Evolutionary conservation across 2,113 vertebrate species (phyloP), one percentile per base, ranked within the genome.

Genomic region (Nansenia antarctica): DNA sequence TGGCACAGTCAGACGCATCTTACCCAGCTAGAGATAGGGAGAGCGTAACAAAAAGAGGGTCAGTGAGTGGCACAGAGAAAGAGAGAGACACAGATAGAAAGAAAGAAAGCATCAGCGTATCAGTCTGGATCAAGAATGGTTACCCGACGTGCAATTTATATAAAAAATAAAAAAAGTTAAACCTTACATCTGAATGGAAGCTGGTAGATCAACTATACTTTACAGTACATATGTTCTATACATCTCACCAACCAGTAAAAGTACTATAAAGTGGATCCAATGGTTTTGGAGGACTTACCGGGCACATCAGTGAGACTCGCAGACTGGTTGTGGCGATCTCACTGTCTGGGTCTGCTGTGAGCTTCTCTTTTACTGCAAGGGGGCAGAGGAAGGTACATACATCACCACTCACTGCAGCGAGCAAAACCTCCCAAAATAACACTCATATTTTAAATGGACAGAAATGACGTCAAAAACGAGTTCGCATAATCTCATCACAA

Each of bases 1-100:
- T 0, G 98, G 97, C 74, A 98, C 95, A 0, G 94, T 95, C 75
- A 99, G 91, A 0, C 98, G 94, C 97, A 99, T 99, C 88, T 99
- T 99, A 3, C 98, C 98, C 80, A 99, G 91, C 98, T 99, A 78
- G 1, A 82, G 34, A 35, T 2, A 58, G 72, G 9, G 62, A 64
- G 1, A 65, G 0, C 77, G 24, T 11, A 6, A 29, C 5, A 11
- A 8, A 15, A 24, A 29, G 26, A 15, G 1, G 27, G 12, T 27
- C 9, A 26, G 14, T 3, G 54, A 31, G 14, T 1, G 14, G 27
- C 1, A 14, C 9, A 27, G 12, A 14, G 24, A 57, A 24, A 0
- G 22, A 55, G 54, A 30, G 54, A 29, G 18, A 3, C 5, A 37
- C 1, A 39, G 24, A 45, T 5, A 37, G 35, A 37, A 37, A 37